phyloP scores from a whole-genome alignment of 2,113 vertebrate species.

The Corythornis madagascariensis region DNA sequence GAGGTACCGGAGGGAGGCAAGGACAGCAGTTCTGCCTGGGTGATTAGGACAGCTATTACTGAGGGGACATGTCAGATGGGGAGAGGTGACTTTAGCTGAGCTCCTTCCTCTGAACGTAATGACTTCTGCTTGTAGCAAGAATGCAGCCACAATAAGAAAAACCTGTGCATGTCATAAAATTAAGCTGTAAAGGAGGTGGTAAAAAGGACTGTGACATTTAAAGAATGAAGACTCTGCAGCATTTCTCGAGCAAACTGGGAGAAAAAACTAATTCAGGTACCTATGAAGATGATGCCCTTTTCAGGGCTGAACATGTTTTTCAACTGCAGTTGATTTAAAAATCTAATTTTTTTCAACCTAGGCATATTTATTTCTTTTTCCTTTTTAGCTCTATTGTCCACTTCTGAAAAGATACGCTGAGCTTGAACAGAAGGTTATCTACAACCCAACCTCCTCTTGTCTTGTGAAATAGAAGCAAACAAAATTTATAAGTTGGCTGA shows the following conservation, averaged over 20 bases:
- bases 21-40: slow-evolving; percentile 59
- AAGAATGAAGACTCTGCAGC: not conserved
- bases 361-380: slow-evolving; percentile 39
- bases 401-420: slow-evolving; percentile 76
- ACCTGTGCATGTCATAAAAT: slow-evolving; percentile 13
- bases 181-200: slow-evolving; percentile 24
- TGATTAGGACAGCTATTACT: slow-evolving; percentile 5
- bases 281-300: not conserved
- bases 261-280: not conserved
- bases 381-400: slow-evolving; percentile 70
- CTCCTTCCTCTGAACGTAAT: slow-evolving; percentile 31
- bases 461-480: slow-evolving; percentile 19
- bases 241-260: not conserved
- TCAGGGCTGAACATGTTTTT: not conserved
- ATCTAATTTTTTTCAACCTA: not conserved
- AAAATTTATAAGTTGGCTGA: slow-evolving; percentile 11
- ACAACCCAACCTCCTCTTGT: slow-evolving; percentile 36
- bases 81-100: slow-evolving; percentile 49
- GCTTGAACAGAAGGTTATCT: slow-evolving; percentile 72
- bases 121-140: slow-evolving; percentile 38
- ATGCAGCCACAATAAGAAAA: not conserved
- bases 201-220: slow-evolving; percentile 4
- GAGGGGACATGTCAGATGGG: not conserved
- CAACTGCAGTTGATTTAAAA: slow-evolving; percentile 17
- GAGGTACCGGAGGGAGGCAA: slow-evolving; percentile 41